Conservation (phyloP, 2,797 vertebrate genomes). For the Hippoglossus hippoglossus region DNA sequence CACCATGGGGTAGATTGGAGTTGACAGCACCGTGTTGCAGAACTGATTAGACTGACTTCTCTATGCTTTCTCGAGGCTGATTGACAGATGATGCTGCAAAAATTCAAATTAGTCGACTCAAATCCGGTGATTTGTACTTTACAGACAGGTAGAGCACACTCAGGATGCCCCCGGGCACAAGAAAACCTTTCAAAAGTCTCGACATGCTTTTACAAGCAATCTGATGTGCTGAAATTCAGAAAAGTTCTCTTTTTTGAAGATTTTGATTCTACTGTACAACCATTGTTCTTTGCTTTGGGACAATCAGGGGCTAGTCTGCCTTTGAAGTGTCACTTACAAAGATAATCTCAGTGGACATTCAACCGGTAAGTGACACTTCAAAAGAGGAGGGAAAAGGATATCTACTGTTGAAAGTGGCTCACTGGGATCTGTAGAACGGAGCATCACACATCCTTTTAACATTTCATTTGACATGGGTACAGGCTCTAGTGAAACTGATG, state of each 20-base stretch:
- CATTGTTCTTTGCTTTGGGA: constrained; percentile 27
- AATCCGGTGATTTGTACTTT: constrained; percentile 40
- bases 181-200: constrained; percentile 17
- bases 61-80: constrained; percentile 36
- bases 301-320: constrained; percentile 16
- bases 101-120: constrained; percentile 52
- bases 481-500: constrained; percentile 1
- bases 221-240: constrained; percentile 4
- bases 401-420: constrained; percentile 16
- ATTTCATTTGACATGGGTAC: constrained; percentile 35
- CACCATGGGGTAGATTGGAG: constrained; percentile 65
- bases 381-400: constrained; percentile 34
- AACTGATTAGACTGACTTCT: constrained; percentile 56
- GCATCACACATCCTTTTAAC: constrained; percentile 14
- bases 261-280: neutral
- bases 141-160: constrained; percentile 22
- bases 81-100: constrained; percentile 56
- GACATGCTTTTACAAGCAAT: constrained; percentile 8
- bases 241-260: constrained; percentile 5
- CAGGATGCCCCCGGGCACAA: constrained; percentile 15
- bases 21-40: constrained; percentile 49
- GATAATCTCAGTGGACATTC: constrained; percentile 28
- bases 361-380: constrained; percentile 54
- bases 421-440: constrained; percentile 3
- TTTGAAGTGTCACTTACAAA: constrained; percentile 53